Evolutionary conservation across 2,888 invertebrate genomes (phyloP).

Genomic region (Dasypolia templi): DNA sequence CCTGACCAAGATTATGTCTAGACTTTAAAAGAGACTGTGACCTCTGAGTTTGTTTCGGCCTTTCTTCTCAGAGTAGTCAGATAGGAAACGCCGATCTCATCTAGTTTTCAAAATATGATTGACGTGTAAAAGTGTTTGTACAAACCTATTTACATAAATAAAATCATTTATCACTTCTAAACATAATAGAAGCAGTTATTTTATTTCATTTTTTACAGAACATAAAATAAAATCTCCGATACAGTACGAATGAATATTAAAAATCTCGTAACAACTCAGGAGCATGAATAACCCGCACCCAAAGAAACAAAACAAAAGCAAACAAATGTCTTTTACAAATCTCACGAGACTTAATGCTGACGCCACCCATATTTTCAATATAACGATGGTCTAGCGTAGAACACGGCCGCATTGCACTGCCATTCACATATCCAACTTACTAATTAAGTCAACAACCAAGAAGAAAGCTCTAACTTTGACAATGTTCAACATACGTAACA

Average conservation of each 20-base stretch:
- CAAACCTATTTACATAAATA: no score
- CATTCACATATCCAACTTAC: conserved; percentile 90
- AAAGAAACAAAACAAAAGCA: conserved; percentile 73
- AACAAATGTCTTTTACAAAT: conserved; percentile 73
- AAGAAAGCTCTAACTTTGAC: conserved; percentile 90
- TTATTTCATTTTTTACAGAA: no score
- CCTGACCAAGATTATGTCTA: no score
- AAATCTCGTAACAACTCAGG: conserved; percentile 38
- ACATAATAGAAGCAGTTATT: no score
- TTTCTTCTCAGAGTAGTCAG: no score
- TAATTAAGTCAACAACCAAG: conserved; percentile 89
- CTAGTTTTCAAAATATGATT: no score
- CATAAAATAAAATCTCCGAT: conserved; percentile 10
- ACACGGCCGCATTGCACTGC: conserved; percentile 86
- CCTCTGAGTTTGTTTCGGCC: no score
- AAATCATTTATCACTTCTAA: no score
- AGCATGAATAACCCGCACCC: conserved; percentile 55
- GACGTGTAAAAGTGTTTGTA: no score
- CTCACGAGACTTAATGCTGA: conserved; percentile 72
- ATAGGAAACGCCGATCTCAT: no score
- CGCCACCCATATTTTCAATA: conserved; percentile 87
- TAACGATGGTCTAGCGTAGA: conserved; percentile 87
- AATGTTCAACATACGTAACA: conserved; percentile 89
- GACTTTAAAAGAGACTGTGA: no score
- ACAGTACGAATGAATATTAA: conserved; percentile 53